These are phyloP conservation scores for Myoxocephalus aenaeus DNA, from an alignment of 2,797 vertebrate species.

Conservation along the genomic window DNA sequence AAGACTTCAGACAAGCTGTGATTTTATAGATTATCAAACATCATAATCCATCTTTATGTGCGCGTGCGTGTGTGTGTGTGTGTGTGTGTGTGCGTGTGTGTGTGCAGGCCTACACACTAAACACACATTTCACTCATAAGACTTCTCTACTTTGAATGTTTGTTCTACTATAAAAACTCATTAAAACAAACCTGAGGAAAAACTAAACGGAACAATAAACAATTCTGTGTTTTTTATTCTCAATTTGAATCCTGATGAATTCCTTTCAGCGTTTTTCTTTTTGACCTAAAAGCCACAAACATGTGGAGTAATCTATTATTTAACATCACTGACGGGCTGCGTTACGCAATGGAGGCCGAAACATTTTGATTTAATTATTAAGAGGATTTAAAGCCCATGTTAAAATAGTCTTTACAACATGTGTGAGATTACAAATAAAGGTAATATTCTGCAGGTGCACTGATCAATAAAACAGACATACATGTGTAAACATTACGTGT, in stretches of 20 bases:
- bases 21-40: slow-evolving; percentile 49
- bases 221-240: not conserved
- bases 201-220: not conserved
- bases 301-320: not conserved
- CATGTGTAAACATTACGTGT: no score
- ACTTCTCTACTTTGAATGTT: no score
- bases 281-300: no score
- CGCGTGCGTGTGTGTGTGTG: no score
- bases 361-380: not conserved
- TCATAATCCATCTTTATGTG: slow-evolving; percentile 19
- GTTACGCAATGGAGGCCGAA: not conserved
- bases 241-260: accelerated
- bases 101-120: slow-evolving; percentile 9
- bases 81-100: not conserved
- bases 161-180: not conserved
- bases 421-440: not conserved
- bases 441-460: not conserved
- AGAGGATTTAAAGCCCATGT: not conserved
- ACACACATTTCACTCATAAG: slow-evolving; percentile 4
- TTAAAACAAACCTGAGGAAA: not conserved
- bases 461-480: not conserved
- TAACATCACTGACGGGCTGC: not conserved
- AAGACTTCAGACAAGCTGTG: slow-evolving; percentile 15
- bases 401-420: no score
- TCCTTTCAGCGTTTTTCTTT: not conserved